A percentile compares a stretch with the other conserved stretches of the same genome.
These are phyloP conservation scores for Esox lucius DNA, from an alignment of 2,797 vertebrate genomes.

Conservation along the genomic window DNA sequence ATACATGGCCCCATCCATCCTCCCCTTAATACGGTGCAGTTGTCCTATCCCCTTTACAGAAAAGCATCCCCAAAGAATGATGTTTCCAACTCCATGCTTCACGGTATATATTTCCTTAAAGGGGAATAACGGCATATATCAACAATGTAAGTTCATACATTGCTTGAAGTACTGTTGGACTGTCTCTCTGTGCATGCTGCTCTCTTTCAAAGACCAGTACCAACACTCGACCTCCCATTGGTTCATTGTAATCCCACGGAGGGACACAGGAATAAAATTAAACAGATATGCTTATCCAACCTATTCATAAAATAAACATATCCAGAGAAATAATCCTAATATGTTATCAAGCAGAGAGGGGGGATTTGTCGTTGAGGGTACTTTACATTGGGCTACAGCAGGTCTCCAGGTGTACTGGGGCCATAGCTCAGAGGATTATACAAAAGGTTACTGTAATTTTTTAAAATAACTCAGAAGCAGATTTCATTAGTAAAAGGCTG, in stretches of 20 bases:
- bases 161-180: no score
- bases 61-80: no score
- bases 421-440: slow-evolving; percentile 85
- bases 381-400: not conserved
- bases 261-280: slow-evolving; percentile 70
- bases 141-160: no score
- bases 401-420: slow-evolving; percentile 87
- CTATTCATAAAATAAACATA: slow-evolving; percentile 83
- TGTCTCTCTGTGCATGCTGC: no score
- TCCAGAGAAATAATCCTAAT: slow-evolving; percentile 85
- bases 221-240: slow-evolving; percentile 66
- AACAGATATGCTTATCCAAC: slow-evolving; percentile 83
- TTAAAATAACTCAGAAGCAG: slow-evolving; percentile 90
- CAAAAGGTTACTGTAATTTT: slow-evolving; percentile 80
- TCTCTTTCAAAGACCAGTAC: no score
- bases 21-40: no score
- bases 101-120: no score
- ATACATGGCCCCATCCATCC: no score
- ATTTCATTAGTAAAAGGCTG: slow-evolving; percentile 84
- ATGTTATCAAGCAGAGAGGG: slow-evolving; percentile 79
- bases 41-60: no score
- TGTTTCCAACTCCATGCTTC: no score
- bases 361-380: not conserved
- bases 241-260: slow-evolving; percentile 75
- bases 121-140: no score